A percentile compares a stretch with the other conserved stretches of the same genome.
Conservation (phyloP, 2,113 vertebrate species). For the Calcarius ornatus region DNA sequence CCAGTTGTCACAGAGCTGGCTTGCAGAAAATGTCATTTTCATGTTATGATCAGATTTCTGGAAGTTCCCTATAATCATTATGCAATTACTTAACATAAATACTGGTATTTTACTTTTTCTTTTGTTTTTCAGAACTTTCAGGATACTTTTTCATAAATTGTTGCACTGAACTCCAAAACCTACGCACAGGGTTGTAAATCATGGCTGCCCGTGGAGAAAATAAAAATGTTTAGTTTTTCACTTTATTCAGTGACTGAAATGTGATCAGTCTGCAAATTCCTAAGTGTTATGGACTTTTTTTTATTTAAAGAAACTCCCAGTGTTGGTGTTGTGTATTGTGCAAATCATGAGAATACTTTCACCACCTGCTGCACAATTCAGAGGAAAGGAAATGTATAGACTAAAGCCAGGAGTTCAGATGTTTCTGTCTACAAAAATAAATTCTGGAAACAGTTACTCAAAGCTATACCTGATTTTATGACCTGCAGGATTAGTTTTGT, state of each 20-base stretch:
- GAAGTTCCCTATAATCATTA: background rate
- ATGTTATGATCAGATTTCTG: background rate
- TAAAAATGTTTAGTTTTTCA: background rate
- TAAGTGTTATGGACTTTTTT: background rate
- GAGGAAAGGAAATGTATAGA: background rate
- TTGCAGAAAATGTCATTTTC: background rate
- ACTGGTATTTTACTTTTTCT: background rate
- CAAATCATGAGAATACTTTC: background rate
- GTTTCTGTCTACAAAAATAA: background rate
- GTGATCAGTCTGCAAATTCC: background rate
- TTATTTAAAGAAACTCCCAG: background rate
- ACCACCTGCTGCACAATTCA: background rate
- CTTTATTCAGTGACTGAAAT: background rate
- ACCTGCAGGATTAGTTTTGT: background rate
- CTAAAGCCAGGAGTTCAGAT: background rate
- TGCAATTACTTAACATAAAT: background rate
- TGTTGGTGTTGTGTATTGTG: background rate
- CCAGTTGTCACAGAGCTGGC: background rate
- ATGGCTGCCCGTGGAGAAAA: background rate
- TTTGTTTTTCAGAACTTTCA: background rate
- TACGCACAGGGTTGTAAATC: background rate
- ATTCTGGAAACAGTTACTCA: background rate
- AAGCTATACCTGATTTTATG: background rate
- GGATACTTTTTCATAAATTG: background rate
- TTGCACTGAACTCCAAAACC: background rate